Evolutionary conservation across 2,797 vertebrate species (phyloP).

Genomic region (Alectoris magna): DNA sequence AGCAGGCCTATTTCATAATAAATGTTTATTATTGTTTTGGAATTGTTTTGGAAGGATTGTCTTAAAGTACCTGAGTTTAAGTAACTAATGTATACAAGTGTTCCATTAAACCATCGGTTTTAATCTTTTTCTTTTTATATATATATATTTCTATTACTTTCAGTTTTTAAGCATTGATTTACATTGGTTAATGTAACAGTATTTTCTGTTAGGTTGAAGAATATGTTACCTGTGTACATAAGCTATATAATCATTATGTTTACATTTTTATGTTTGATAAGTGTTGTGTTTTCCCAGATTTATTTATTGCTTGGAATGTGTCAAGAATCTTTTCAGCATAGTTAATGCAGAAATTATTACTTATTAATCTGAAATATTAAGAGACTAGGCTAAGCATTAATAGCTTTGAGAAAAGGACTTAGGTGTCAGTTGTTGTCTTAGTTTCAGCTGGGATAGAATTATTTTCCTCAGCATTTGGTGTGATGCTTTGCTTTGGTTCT

Average conservation of each 20-base stretch:
- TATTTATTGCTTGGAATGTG: neutral
- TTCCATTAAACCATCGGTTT: neutral
- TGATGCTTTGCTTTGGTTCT: too few relatives aligned
- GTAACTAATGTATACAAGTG: neutral
- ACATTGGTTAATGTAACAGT: neutral
- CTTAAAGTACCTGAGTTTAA: neutral
- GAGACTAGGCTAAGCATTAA: neutral
- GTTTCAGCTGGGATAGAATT: too few relatives aligned
- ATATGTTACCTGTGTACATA: neutral
- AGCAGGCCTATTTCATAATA: neutral
- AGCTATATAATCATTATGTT: neutral
- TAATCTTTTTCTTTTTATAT: neutral
- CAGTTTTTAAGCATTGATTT: neutral
- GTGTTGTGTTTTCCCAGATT: neutral
- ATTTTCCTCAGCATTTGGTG: too few relatives aligned
- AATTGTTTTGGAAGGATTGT: neutral
- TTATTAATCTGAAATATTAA: neutral
- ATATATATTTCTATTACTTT: neutral
- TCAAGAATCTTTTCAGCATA: neutral
- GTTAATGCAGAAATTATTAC: neutral
- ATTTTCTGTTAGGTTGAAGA: neutral
- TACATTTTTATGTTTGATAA: neutral
- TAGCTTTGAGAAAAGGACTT: neutral
- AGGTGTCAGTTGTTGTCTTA: neutral
- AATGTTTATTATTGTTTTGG: neutral